Conservation (phyloP, 2,888 invertebrate species). For the Odontocolon sp. region DNA sequence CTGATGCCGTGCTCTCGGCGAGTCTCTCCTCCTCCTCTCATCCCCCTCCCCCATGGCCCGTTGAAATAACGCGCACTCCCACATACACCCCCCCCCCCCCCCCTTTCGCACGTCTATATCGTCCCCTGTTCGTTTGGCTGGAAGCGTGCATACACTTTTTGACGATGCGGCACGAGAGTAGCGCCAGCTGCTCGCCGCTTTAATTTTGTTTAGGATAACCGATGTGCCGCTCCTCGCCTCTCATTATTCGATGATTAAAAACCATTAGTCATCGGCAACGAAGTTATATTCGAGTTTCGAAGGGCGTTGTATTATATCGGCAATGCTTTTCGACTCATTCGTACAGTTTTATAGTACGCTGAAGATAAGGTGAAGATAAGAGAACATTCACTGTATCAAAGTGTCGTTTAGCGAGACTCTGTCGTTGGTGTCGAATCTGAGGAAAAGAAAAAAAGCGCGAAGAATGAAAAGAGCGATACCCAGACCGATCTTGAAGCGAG, state of each 20-base stretch:
- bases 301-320: not conserved
- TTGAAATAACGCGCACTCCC: constrained; percentile 43
- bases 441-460: not conserved
- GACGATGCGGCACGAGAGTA: constrained; percentile 41
- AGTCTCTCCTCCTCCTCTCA: constrained; percentile 24
- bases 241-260: constrained; percentile 66
- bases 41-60: constrained; percentile 24
- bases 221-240: constrained; percentile 55
- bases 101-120: constrained; percentile 20
- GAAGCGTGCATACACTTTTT: constrained; percentile 53
- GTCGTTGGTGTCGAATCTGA: constrained; percentile 38
- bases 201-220: constrained; percentile 65
- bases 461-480: not conserved
- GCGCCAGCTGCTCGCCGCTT: constrained; percentile 64
- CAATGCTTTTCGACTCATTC: not conserved
- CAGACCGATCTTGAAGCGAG: constrained; percentile 36
- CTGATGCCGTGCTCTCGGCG: constrained; percentile 13
- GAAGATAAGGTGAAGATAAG: too few species aligned
- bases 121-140: constrained; percentile 50
- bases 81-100: not conserved
- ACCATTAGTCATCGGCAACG: constrained; percentile 63
- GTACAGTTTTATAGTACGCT: too few species aligned
- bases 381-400: not conserved
- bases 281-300: not conserved
- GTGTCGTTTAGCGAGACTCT: constrained; percentile 59